Conservation (phyloP, 2,113 vertebrate species). For the Dasyornis broadbenti region DNA sequence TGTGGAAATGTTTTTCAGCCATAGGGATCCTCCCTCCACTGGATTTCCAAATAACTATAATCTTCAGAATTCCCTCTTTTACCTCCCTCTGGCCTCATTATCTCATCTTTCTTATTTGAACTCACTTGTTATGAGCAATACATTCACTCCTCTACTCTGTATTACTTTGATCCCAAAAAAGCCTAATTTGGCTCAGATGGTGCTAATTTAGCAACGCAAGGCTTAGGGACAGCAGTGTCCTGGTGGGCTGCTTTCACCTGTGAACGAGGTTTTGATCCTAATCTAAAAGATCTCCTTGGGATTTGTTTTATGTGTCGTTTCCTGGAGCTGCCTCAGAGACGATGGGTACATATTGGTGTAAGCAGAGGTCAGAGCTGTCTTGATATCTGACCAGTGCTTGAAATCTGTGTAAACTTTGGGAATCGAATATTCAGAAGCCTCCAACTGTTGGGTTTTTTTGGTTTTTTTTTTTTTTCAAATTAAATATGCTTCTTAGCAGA, state of each 20-base stretch:
- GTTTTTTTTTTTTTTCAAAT: not conserved
- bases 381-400: not conserved
- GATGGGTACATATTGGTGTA: fast-evolving
- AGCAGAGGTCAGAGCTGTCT: not conserved
- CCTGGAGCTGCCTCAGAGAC: not conserved
- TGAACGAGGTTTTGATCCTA: not conserved
- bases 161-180: not conserved
- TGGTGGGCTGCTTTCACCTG: not conserved
- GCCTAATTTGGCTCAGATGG: not conserved
- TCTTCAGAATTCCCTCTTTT: constrained; percentile 50
- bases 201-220: not conserved
- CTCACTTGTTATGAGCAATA: not conserved
- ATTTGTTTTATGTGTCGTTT: not conserved
- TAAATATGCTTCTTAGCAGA: not conserved
- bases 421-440: not conserved
- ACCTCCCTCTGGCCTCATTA: constrained; percentile 35
- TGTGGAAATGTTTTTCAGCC: constrained; percentile 52
- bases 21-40: constrained; percentile 33
- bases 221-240: not conserved
- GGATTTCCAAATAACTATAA: constrained; percentile 46
- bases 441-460: not conserved
- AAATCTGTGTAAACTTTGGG: not conserved
- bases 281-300: not conserved
- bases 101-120: constrained; percentile 42
- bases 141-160: not conserved